A percentile compares a stretch with the other conserved stretches of the same genome.
Conservation (phyloP, 2,113 vertebrate genomes). For the Tympanuchus pallidicinctus region DNA sequence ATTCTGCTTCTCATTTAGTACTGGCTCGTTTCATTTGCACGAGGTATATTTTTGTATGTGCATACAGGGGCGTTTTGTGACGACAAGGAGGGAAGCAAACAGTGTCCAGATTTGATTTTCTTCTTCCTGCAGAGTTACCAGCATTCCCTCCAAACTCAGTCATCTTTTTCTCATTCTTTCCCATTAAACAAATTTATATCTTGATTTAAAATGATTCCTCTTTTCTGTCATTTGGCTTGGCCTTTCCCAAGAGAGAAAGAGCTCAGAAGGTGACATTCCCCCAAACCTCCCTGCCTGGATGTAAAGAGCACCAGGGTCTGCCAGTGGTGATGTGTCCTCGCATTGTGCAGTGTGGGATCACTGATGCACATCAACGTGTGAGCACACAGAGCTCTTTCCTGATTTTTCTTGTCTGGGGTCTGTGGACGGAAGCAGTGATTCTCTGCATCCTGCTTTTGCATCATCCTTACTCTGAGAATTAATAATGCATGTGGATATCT, state of each 20-base stretch:
- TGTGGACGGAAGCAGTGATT: neutral
- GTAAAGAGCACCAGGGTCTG: neutral
- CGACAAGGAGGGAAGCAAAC: conserved; percentile 40
- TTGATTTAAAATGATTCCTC: neutral
- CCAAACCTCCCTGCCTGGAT: neutral
- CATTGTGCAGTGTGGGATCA: neutral
- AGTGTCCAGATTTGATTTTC: conserved; percentile 44
- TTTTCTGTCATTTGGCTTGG: neutral
- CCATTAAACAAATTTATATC: neutral
- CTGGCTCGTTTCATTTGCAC: neutral
- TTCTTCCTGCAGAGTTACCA: conserved; percentile 1
- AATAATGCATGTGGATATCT: neutral
- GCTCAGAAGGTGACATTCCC: neutral
- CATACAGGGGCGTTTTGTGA: neutral
- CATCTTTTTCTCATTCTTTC: neutral
- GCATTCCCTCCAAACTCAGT: conserved; percentile 19
- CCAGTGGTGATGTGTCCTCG: rapidly evolving
- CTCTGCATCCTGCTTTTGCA: neutral
- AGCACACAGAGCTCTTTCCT: neutral
- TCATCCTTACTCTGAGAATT: neutral
- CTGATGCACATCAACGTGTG: rapidly evolving
- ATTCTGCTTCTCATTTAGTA: neutral
- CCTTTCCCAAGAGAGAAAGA: neutral
- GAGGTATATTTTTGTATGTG: conserved; percentile 4
- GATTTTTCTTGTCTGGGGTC: neutral